These are phyloP conservation scores for Flexamia atlantica DNA, from an alignment of 2,888 invertebrate species.

Conservation along the genomic window DNA sequence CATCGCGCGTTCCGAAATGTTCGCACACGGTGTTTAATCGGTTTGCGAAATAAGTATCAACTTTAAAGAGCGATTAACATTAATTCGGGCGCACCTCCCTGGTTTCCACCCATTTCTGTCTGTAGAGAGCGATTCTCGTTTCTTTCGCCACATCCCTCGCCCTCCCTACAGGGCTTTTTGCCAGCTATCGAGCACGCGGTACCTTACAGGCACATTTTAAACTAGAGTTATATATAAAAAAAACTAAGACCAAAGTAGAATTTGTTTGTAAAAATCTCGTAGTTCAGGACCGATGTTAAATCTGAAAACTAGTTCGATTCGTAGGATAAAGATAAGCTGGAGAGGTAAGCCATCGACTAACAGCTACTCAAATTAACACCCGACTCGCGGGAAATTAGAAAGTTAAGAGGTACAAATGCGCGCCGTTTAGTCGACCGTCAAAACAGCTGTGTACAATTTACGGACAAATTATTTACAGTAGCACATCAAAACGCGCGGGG, in stretches of 20 bases:
- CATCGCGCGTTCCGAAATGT: no score
- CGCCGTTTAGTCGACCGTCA: not conserved
- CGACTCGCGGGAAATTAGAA: not conserved
- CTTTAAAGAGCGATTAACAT: no score
- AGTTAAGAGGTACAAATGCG: not conserved
- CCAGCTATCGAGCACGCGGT: not conserved
- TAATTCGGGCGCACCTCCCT: no score
- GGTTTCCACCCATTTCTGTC: not conserved
- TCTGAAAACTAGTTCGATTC: no score
- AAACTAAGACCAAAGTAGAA: not conserved
- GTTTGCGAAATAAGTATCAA: no score
- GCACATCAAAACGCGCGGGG: slow-evolving; percentile 18
- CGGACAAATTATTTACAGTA: slow-evolving; percentile 25
- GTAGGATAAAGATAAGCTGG: no score
- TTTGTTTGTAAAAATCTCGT: no score
- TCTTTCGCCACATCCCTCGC: not conserved
- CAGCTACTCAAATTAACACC: not conserved
- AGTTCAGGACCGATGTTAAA: no score
- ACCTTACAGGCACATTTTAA: not conserved
- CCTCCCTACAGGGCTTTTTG: not conserved
- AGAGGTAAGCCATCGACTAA: no score
- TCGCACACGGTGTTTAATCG: no score
- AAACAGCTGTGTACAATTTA: slow-evolving; percentile 33
- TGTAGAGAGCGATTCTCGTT: not conserved
- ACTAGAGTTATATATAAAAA: not conserved